Base-by-base conservation (phyloP, 2,888 invertebrate genomes). In the Leptarthrus brevirostris region DNA sequence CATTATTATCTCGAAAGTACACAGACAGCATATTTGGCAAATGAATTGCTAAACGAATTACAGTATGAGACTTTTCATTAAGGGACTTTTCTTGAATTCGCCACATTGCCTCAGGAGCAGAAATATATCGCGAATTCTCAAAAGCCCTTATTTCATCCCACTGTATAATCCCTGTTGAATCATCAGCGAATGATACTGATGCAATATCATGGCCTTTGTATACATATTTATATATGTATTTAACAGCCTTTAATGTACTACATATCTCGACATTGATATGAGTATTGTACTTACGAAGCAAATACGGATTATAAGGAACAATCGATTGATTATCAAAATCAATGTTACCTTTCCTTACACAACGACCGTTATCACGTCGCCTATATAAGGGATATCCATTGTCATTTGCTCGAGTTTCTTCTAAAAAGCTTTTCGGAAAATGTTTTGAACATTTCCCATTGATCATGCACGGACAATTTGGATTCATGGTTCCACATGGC, bases 151-250 rank as follows among this genome's bases (percentile, higher is more conserved):
- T 16, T 24, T 54, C 54, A 26, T 54, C 54, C 5, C 3, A 8
- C 4, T 22, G 26, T 3, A 12, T 3, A 8, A 20, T n/a, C 4
- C 44, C 22, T 4, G 6, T 4, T 14, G 4, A 4, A 16, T 54
- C n/a, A 24, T 24, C 24, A 3, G 16, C 5, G 8, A 54, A 12
- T 8, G 12, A 6, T 24, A 54, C 5, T 26, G 0, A 1, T 26
- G 54, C 54, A 26, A 1, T 12, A 5, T 40, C 64, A 14, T 3
- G 30, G 1, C 40, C 44, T 64, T 64, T 64, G 3, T 40, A 16
- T 3, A 64, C n/a, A 24, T 64, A 64, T 24, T 64, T 64, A 22
- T 18, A 64, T 1, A 44, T 12, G 14, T 64, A 44, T 44, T 64
- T 44, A 6, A 44, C n/a, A 36, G 6, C 10, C 36, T 36, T 36